Percentiles rank a stretch among this genome's conserved stretches.
phyloP scores from a whole-genome alignment of 2,113 vertebrate species.

The Epinephelus moara region DNA sequence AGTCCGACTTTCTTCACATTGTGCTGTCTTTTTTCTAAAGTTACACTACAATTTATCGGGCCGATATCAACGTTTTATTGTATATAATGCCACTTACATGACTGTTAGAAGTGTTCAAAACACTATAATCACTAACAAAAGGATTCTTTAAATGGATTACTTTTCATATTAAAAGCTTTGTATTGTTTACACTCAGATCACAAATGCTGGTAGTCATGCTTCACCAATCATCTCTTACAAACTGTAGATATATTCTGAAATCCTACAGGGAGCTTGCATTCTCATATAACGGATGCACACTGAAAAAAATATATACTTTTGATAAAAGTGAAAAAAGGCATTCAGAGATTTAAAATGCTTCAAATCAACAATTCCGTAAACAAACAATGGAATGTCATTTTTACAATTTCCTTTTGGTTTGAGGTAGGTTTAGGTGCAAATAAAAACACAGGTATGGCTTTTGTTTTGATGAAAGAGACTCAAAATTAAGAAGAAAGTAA shows the following conservation, averaged over 20 bases:
- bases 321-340: too few relatives aligned
- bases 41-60: background rate
- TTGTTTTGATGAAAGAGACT: background rate
- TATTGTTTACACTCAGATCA: background rate
- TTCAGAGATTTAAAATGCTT: too few relatives aligned
- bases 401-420: too few relatives aligned
- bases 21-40: background rate
- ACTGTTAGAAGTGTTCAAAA: too few relatives aligned
- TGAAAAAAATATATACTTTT: too few relatives aligned
- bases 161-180: background rate
- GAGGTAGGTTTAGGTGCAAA: too few relatives aligned
- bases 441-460: background rate
- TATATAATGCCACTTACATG: background rate
- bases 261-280: background rate
- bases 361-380: too few relatives aligned
- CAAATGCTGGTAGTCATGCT: background rate
- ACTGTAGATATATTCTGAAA: background rate
- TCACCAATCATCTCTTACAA: background rate
- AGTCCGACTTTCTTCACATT: background rate
- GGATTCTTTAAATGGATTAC: background rate
- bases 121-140: background rate
- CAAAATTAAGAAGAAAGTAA: background rate
- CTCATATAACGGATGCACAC: background rate
- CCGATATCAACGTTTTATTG: background rate
- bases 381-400: too few relatives aligned